These are phyloP conservation scores for Nasalis larvatus DNA, from an alignment of 2,113 vertebrate species.

Conservation along the genomic window DNA sequence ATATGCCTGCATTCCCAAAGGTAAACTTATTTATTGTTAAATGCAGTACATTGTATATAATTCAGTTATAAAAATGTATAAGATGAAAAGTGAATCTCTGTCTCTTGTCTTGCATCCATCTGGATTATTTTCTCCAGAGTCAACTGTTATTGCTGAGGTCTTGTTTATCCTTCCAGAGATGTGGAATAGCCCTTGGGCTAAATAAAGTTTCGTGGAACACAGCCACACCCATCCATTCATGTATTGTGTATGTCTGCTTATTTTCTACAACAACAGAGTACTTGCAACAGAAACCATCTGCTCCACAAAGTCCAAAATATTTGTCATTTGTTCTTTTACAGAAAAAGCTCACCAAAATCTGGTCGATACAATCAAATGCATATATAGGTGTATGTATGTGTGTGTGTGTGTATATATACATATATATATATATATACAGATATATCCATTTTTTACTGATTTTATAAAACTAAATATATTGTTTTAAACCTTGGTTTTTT, in stretches of 20 bases:
- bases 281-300: neutral
- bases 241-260: neutral
- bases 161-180: neutral
- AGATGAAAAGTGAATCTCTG: neutral
- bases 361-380: too few species aligned
- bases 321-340: neutral
- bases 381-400: neutral
- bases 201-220: neutral
- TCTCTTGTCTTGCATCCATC: neutral
- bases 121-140: neutral
- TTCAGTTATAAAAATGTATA: neutral
- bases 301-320: neutral
- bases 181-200: neutral
- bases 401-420: accelerated
- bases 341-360: neutral
- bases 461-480: neutral
- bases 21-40: neutral
- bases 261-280: neutral
- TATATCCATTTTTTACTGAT: neutral
- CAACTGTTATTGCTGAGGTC: neutral
- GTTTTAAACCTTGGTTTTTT: neutral
- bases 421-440: neutral
- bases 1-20: neutral
- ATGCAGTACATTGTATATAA: neutral
- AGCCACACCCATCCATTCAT: too few species aligned